These are phyloP conservation scores for Anomalospiza imberbis DNA, from an alignment of 2,797 vertebrate species.

Conservation along the genomic window DNA sequence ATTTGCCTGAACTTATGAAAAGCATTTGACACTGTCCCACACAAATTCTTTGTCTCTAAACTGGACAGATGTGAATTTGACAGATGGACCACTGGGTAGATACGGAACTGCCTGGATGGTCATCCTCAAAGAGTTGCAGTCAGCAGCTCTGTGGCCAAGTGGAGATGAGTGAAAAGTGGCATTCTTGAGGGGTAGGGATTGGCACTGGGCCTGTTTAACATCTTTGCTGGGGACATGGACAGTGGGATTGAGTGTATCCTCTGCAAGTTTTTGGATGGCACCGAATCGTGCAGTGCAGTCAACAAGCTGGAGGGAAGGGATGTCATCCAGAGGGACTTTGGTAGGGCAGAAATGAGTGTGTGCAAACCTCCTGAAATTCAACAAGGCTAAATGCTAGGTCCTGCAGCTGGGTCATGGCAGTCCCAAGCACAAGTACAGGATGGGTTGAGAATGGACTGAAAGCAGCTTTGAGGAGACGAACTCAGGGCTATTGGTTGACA, in stretches of 20 bases:
- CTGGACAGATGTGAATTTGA: neutral
- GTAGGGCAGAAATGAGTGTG: too few species aligned
- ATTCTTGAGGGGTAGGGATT: too few species aligned
- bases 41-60: neutral
- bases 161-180: accelerated
- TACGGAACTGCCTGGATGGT: neutral
- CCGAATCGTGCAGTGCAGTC: neutral
- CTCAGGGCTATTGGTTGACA: neutral
- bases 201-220: neutral
- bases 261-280: neutral
- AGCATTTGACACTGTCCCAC: neutral
- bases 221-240: neutral
- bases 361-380: neutral
- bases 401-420: neutral
- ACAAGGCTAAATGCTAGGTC: neutral
- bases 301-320: neutral
- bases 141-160: neutral
- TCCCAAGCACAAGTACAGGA: neutral
- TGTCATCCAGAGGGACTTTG: neutral
- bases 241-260: neutral
- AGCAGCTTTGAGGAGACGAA: neutral
- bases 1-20: neutral
- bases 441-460: neutral
- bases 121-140: too few species aligned
- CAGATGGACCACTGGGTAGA: accelerated